Evolutionary conservation across 2,797 vertebrate species (phyloP).

Genomic region (Pantherophis vulpinus): DNA sequence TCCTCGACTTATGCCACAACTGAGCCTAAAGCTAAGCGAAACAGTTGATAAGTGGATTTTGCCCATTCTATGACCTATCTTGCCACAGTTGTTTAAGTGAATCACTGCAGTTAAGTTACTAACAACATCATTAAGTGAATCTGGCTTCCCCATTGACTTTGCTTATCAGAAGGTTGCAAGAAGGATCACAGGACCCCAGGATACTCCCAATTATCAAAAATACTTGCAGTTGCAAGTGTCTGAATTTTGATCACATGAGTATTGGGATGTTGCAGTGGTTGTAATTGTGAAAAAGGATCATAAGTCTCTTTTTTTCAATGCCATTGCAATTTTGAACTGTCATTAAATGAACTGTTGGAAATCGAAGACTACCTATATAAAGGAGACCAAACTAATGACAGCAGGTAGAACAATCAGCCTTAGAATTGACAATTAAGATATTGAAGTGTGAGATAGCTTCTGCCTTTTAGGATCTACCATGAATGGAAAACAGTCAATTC

Average conservation of each 20-base stretch:
- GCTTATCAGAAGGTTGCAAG: background rate
- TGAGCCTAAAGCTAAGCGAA: background rate
- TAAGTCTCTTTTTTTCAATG: background rate
- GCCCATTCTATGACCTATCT: background rate
- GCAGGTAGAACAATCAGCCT: background rate
- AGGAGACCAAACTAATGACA: background rate
- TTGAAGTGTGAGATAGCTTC: background rate
- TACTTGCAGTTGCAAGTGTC: background rate
- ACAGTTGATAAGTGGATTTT: background rate
- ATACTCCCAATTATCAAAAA: background rate
- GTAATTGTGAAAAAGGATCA: background rate
- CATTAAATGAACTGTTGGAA: background rate
- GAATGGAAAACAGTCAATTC: background rate
- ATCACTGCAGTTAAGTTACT: too few relatives aligned
- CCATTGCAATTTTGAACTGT: background rate
- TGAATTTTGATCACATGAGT: background rate
- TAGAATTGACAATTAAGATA: background rate
- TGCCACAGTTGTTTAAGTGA: background rate
- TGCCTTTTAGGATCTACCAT: background rate
- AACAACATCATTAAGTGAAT: too few relatives aligned
- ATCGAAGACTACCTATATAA: background rate
- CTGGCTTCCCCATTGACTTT: too few relatives aligned
- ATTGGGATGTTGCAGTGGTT: background rate
- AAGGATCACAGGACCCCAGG: background rate
- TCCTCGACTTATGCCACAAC: background rate